A percentile compares a stretch with the other conserved stretches of the same genome.
These are phyloP conservation scores for Lucilia sericata DNA, from an alignment of 1,140 invertebrate genomes.

Conservation along the genomic window DNA sequence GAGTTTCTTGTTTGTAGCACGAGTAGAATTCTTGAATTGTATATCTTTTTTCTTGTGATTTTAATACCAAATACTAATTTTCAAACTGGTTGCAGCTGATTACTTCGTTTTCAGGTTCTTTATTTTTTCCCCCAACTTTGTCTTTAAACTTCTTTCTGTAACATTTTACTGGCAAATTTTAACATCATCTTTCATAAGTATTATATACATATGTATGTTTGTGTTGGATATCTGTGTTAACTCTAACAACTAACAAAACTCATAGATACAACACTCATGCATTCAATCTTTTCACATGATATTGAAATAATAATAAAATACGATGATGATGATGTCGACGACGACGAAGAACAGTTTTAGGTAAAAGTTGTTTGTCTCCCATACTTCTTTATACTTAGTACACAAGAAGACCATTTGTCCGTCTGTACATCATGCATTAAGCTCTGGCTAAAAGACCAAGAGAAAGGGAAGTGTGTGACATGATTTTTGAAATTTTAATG, in stretches of 20 bases:
- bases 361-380: constrained; percentile 22
- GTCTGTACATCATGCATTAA: too few relatives aligned
- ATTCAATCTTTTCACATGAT: not conserved
- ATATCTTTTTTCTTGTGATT: not conserved
- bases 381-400: not conserved
- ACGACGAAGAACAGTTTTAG: constrained; percentile 12
- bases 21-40: constrained; percentile 11
- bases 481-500: too few relatives aligned
- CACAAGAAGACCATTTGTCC: not conserved
- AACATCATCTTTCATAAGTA: not conserved
- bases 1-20: not conserved
- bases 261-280: too few relatives aligned
- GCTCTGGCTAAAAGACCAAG: not conserved
- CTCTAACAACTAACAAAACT: not conserved
- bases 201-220: not conserved
- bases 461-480: not conserved
- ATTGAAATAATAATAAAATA: not conserved
- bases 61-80: not conserved
- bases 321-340: not conserved
- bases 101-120: constrained; percentile 13
- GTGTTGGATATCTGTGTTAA: constrained; percentile 1
- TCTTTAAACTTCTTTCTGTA: not conserved
- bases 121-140: not conserved
- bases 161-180: not conserved
- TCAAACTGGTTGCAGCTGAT: constrained; percentile 2